Percentiles rank a stretch among this genome's conserved stretches.
Evolutionary conservation across 2,797 vertebrate species (phyloP).

Genomic region (Steatocranus sp.): DNA sequence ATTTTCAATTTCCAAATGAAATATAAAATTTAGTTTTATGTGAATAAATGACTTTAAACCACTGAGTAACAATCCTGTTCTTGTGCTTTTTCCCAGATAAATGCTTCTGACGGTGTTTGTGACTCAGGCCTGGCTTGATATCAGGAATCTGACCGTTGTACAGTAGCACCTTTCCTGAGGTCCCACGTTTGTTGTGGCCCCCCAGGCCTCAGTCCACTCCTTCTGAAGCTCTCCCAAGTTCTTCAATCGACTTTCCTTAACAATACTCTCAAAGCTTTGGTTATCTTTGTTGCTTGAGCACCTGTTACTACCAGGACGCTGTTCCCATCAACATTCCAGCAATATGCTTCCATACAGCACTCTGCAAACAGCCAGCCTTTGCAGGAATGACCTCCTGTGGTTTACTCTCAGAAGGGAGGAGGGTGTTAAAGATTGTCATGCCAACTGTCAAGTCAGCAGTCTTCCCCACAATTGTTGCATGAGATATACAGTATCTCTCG

Average conservation of each 20-base stretch:
- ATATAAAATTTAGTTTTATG: not conserved
- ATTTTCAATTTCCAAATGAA: not conserved
- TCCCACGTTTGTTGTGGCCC: not conserved
- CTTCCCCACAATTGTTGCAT: not conserved
- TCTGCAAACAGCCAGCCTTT: not conserved
- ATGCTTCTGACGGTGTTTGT: not conserved
- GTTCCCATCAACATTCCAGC: not conserved
- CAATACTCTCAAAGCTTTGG: not conserved
- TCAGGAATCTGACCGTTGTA: not conserved
- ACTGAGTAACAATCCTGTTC: not conserved
- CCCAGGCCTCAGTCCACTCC: not conserved
- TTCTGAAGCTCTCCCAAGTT: not conserved
- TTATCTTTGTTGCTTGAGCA: not conserved
- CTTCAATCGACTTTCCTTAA: not conserved
- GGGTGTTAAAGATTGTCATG: not conserved
- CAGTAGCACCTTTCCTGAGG: not conserved
- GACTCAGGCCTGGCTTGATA: not conserved
- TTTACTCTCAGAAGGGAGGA: not conserved
- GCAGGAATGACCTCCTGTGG: not conserved
- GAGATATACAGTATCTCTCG: not conserved
- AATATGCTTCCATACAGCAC: not conserved
- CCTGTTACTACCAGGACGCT: not conserved
- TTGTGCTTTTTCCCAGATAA: not conserved
- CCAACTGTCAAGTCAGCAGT: not conserved
- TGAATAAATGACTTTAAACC: not conserved